phyloP scores from a whole-genome alignment of 2,113 vertebrate genomes.

The Ivindomyrus marchei region DNA sequence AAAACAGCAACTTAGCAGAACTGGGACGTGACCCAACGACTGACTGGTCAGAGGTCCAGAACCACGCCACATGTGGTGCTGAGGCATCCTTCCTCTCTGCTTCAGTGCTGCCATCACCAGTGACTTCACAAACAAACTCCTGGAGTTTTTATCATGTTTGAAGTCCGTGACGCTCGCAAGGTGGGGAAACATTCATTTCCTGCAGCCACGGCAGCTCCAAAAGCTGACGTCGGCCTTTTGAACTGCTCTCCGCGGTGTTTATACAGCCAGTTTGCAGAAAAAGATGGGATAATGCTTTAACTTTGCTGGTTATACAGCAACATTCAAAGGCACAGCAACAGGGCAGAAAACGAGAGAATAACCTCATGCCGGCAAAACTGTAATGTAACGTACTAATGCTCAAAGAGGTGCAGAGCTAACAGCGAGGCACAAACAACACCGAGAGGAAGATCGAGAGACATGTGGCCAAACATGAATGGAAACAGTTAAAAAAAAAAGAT shows the following conservation, averaged over 20 bases:
- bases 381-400: too few relatives aligned
- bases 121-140: not conserved
- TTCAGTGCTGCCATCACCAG: not conserved
- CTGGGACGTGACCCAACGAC: not conserved
- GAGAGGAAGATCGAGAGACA: not conserved
- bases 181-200: not conserved
- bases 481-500: slow-evolving; percentile 15
- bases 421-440: not conserved
- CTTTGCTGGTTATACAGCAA: not conserved
- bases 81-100: not conserved
- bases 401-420: not conserved
- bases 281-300: not conserved
- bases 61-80: not conserved
- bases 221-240: not conserved
- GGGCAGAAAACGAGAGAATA: not conserved
- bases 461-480: not conserved
- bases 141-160: not conserved
- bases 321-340: not conserved
- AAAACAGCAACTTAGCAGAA: not conserved
- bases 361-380: not conserved
- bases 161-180: not conserved
- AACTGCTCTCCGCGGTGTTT: not conserved
- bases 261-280: slow-evolving; percentile 2
- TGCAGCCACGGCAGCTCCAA: not conserved
- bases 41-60: not conserved